Evolutionary conservation across 2,888 invertebrate genomes (phyloP).

Genomic region (Tinea semifulvella): DNA sequence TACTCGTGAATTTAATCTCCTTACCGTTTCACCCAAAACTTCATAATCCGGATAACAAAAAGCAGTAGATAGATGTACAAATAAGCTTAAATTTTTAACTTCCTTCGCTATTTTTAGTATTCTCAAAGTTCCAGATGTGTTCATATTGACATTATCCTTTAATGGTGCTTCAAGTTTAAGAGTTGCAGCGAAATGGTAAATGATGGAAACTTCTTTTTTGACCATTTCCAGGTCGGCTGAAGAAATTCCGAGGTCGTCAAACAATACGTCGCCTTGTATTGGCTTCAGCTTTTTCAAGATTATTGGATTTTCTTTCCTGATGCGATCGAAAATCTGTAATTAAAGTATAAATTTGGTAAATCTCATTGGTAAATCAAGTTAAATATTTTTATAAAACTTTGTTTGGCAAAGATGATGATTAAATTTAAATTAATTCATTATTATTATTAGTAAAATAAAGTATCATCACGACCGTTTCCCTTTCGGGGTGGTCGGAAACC

Average conservation of each 20-base stretch:
- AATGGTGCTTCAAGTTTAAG: conserved; percentile 88
- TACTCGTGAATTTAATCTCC: conserved; percentile 10
- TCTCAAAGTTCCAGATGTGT: conserved; percentile 85
- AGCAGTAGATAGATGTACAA: conserved; percentile 93
- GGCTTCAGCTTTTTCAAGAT: conserved; percentile 77
- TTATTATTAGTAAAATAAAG: too few species aligned
- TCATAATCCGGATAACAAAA: conserved; percentile 92
- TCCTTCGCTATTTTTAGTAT: conserved; percentile 78
- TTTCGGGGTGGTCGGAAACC: too few species aligned
- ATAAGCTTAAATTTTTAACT: conserved; percentile 76
- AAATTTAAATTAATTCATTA: too few species aligned
- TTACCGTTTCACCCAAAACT: conserved; percentile 47
- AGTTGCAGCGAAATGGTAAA: conserved; percentile 94
- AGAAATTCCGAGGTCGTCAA: conserved; percentile 69
- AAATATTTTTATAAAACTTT: too few species aligned
- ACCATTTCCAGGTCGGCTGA: conserved; percentile 67
- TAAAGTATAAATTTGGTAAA: too few species aligned
- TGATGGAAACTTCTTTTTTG: conserved; percentile 74
- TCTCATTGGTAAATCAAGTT: too few species aligned
- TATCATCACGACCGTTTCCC: too few species aligned
- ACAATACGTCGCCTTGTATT: conserved; percentile 78
- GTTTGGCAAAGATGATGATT: too few species aligned
- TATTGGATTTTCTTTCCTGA: conserved; percentile 70
- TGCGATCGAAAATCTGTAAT: conserved; percentile 74
- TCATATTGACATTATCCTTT: conserved; percentile 87